Evolutionary conservation across 2,888 invertebrate genomes (phyloP).

Genomic region (Archips crataeganus): DNA sequence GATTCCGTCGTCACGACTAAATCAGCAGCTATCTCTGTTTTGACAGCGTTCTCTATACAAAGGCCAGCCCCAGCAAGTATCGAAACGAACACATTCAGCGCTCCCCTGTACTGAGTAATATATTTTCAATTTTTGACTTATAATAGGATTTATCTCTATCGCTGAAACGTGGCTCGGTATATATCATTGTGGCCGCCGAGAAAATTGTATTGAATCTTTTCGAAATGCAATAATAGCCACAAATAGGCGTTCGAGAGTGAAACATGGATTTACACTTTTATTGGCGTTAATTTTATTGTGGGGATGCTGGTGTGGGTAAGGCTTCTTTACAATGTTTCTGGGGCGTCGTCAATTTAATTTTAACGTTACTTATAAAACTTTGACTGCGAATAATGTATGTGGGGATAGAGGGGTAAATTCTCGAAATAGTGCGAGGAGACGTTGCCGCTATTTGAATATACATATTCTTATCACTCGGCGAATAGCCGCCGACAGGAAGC

Average conservation of each 20-base stretch:
- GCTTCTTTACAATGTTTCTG: constrained; percentile 2
- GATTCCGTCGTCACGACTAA: constrained; percentile 50
- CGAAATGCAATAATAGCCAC: constrained; percentile 41
- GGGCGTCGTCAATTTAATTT: neutral
- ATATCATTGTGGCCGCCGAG: constrained; percentile 41
- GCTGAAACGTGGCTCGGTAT: constrained; percentile 41
- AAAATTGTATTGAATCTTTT: constrained; percentile 42
- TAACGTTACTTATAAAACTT: neutral
- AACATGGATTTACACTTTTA: constrained; percentile 45
- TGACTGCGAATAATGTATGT: neutral
- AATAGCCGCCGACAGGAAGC: constrained; percentile 35
- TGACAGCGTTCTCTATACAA: constrained; percentile 72
- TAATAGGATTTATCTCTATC: constrained; percentile 68
- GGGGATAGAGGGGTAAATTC: neutral
- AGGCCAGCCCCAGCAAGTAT: constrained; percentile 62
- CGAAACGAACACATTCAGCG: constrained; percentile 58
- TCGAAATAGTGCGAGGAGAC: neutral
- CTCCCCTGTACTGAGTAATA: constrained; percentile 74
- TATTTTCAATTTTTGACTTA: constrained; percentile 82
- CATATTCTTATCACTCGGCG: constrained; percentile 45
- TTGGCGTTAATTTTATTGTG: constrained; percentile 44
- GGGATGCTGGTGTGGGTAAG: constrained; percentile 19
- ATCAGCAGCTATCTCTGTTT: constrained; percentile 72
- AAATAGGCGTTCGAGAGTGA: constrained; percentile 33
- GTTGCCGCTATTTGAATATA: constrained; percentile 43